Conservation (phyloP, 2,888 invertebrate genomes). For the Drosophila pseudotakahashii region DNA sequence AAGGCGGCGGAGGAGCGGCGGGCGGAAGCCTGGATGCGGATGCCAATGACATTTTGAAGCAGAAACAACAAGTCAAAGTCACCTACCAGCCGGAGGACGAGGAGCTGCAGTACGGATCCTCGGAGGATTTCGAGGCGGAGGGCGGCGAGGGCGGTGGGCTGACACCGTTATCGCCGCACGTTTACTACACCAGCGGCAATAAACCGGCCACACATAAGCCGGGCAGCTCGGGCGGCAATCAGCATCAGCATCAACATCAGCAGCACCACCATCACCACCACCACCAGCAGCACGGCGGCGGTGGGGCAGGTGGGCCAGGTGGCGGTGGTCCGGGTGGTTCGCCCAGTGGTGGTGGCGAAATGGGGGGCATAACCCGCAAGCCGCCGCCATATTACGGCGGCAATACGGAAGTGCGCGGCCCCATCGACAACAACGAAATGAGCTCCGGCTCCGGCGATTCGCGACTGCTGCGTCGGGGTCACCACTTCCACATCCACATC, state of each 20-base stretch:
- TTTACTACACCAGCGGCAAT: constrained; percentile 81
- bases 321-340: constrained; percentile 25
- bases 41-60: constrained; percentile 84
- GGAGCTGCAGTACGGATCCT: constrained; percentile 88
- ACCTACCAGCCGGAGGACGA: constrained; percentile 86
- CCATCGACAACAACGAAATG: constrained; percentile 82
- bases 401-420: constrained; percentile 77
- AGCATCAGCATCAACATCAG: constrained; percentile 57
- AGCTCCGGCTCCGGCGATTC: constrained; percentile 67
- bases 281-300: constrained; percentile 54
- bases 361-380: constrained; percentile 79
- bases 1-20: constrained; percentile 23
- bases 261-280: constrained; percentile 71
- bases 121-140: constrained; percentile 88
- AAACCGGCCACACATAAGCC: constrained; percentile 82
- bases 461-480: constrained; percentile 48
- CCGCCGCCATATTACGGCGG: constrained; percentile 81
- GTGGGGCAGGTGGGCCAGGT: constrained; percentile 32
- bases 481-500: background rate
- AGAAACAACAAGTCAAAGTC: constrained; percentile 83
- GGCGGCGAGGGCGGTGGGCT: constrained; percentile 64
- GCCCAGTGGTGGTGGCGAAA: constrained; percentile 18
- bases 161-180: constrained; percentile 82
- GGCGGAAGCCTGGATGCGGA: constrained; percentile 75
- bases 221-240: constrained; percentile 50